A percentile compares a stretch with the other conserved stretches of the same genome.
Evolutionary conservation across 2,113 vertebrate genomes (phyloP).

Genomic region (Nasalis larvatus): DNA sequence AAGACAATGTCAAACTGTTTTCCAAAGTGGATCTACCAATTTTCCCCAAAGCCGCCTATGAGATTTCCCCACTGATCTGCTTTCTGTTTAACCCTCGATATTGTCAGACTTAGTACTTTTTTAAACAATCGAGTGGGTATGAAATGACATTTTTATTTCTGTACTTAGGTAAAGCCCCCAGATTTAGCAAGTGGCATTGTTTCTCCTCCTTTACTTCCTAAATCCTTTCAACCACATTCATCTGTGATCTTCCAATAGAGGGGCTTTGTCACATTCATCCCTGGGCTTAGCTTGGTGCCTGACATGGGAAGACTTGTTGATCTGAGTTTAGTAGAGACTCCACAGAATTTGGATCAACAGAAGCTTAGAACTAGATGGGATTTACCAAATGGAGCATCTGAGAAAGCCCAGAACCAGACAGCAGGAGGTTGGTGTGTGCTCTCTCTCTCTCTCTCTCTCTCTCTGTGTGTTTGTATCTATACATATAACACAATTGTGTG

Average conservation of each 20-base stretch:
- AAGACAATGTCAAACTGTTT: not conserved
- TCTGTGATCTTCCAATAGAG: not conserved
- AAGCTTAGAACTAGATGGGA: not conserved
- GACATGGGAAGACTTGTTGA: not conserved
- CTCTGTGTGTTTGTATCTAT: rapidly evolving
- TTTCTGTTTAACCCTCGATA: not conserved
- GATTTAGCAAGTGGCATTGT: not conserved
- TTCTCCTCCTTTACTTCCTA: not conserved
- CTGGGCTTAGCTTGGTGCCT: not conserved
- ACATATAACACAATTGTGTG: not conserved
- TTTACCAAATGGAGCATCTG: not conserved
- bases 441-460: not conserved
- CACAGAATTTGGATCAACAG: not conserved
- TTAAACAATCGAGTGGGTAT: not conserved
- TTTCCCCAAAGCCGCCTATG: not conserved
- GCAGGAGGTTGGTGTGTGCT: not conserved
- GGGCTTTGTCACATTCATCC: not conserved
- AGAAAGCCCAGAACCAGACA: not conserved
- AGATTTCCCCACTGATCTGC: not conserved
- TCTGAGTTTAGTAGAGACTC: not conserved
- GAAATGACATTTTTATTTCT: not conserved
- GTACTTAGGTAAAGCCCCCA: not conserved
- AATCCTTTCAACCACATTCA: not conserved
- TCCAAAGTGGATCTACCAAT: not conserved
- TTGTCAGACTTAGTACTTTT: not conserved